These are phyloP conservation scores for Labia minor DNA, from an alignment of 2,888 invertebrate species.

Conservation along the genomic window DNA sequence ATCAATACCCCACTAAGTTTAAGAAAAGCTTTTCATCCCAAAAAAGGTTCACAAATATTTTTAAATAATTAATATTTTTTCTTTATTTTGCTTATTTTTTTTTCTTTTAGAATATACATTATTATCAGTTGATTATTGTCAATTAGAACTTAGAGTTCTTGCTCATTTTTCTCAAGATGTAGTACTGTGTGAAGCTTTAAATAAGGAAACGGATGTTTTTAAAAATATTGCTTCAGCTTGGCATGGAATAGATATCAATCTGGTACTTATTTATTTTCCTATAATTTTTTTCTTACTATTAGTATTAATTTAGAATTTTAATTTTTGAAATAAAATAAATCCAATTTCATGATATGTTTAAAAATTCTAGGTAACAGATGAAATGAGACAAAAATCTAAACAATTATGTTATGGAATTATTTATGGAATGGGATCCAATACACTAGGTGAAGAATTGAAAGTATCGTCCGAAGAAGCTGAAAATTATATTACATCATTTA, in stretches of 20 bases:
- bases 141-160: slow-evolving; percentile 85
- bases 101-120: slow-evolving; percentile 45
- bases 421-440: slow-evolving; percentile 87
- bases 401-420: slow-evolving; percentile 93
- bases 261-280: not conserved
- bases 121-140: slow-evolving; percentile 91
- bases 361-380: slow-evolving; percentile 52
- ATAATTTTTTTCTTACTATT: not conserved
- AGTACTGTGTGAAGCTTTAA: slow-evolving; percentile 47
- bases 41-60: slow-evolving; percentile 30
- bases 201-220: slow-evolving; percentile 61
- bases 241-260: slow-evolving; percentile 47
- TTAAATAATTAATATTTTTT: not conserved
- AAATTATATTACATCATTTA: slow-evolving; percentile 69
- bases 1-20: slow-evolving; percentile 35
- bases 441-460: slow-evolving; percentile 66
- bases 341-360: slow-evolving; percentile 18
- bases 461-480: slow-evolving; percentile 69
- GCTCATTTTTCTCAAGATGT: slow-evolving; percentile 79
- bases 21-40: slow-evolving; percentile 50
- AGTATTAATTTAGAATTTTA: not conserved
- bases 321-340: too few relatives aligned
- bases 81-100: slow-evolving; percentile 15
- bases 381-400: slow-evolving; percentile 75
- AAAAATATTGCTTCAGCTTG: slow-evolving; percentile 75